Percentiles rank a stretch among this genome's conserved stretches.
These are phyloP conservation scores for Cebus imitator DNA, from an alignment of 2,113 vertebrate species.

Conservation along the genomic window DNA sequence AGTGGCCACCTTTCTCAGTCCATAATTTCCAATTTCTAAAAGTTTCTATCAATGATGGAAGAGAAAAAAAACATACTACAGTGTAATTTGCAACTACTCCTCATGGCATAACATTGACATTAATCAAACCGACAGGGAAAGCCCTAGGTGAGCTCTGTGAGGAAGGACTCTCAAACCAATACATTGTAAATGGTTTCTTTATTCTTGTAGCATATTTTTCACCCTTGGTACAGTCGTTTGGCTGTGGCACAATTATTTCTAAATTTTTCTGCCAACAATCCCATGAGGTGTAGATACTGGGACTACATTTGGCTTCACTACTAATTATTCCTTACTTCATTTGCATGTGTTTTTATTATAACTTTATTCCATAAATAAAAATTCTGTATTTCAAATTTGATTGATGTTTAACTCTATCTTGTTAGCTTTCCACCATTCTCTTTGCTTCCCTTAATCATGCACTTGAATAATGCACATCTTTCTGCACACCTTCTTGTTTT, in stretches of 20 bases:
- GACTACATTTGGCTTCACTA: background rate
- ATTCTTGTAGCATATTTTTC: background rate
- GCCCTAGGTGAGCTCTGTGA: background rate
- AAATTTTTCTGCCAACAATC: background rate
- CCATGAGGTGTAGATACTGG: background rate
- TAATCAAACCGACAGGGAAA: too few species aligned
- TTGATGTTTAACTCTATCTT: background rate
- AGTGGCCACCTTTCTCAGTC: background rate
- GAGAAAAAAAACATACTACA: background rate
- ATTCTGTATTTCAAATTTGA: background rate
- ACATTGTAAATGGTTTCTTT: background rate
- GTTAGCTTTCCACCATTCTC: background rate
- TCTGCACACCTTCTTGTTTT: background rate
- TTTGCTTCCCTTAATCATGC: background rate
- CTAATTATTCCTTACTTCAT: background rate
- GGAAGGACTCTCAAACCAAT: background rate
- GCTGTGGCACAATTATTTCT: background rate
- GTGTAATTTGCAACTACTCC: background rate
- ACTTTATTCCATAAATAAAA: background rate
- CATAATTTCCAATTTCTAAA: too few species aligned
- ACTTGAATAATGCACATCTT: background rate
- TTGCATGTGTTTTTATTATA: background rate
- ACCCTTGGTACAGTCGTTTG: background rate
- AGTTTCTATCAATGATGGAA: too few species aligned
- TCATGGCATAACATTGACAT: background rate